phyloP scores from a whole-genome alignment of 2,113 vertebrate species.

The Notothenia rossii region DNA sequence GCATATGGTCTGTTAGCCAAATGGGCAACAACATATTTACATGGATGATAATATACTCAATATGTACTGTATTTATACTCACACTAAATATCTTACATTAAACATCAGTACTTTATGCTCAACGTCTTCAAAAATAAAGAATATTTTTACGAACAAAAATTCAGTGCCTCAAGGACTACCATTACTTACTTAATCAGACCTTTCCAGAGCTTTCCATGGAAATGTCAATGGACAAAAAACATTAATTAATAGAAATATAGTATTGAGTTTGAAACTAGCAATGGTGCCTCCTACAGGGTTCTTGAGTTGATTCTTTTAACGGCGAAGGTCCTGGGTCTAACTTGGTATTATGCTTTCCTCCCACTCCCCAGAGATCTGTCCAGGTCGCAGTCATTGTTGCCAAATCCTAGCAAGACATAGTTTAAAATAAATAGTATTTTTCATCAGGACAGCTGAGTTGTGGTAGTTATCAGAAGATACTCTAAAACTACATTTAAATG shows the following conservation, averaged over 20 bases:
- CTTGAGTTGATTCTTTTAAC: not conserved
- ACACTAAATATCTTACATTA: not conserved
- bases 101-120: not conserved
- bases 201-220: not conserved
- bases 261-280: not conserved
- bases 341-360: conserved; percentile 20
- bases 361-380: conserved; percentile 33
- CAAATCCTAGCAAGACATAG: conserved; percentile 19
- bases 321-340: conserved; percentile 18
- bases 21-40: not conserved
- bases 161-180: not conserved
- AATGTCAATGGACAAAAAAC: not conserved
- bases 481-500: not conserved
- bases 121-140: not conserved
- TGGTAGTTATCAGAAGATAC: not conserved
- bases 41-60: not conserved
- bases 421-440: conserved; percentile 10
- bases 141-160: not conserved
- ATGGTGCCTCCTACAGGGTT: not conserved
- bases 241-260: not conserved
- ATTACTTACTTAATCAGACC: not conserved
- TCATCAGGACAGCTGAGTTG: not conserved
- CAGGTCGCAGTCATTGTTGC: conserved; percentile 18
- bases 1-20: not conserved
- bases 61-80: not conserved